Evolutionary conservation across 2,797 vertebrate species (phyloP).

Genomic region (Potorous gilbertii): DNA sequence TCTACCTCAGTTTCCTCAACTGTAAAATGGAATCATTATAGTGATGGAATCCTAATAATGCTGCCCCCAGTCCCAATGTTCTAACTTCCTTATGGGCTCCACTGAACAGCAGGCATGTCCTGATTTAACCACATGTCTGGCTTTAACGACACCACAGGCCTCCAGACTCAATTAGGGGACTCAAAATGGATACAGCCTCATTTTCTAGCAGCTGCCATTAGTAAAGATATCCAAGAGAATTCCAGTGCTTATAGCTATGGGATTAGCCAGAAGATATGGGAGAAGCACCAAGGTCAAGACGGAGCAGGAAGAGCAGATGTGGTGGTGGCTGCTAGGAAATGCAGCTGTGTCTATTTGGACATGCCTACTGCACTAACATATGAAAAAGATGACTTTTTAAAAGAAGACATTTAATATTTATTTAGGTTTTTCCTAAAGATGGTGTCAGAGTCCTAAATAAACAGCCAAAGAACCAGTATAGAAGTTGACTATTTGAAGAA

Average conservation of each 20-base stretch:
- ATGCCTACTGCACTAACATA: not conserved
- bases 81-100: no score
- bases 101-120: no score
- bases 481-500: conserved; percentile 55
- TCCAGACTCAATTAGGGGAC: not conserved
- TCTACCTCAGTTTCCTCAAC: not conserved
- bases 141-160: no score
- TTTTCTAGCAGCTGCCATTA: not conserved
- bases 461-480: not conserved
- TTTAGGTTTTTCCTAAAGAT: not conserved
- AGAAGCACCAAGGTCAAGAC: not conserved
- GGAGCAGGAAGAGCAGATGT: not conserved
- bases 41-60: no score
- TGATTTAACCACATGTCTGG: no score
- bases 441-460: not conserved
- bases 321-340: not conserved
- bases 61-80: no score
- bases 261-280: not conserved
- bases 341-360: not conserved
- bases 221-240: not conserved
- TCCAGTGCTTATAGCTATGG: not conserved
- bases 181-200: not conserved
- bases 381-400: not conserved
- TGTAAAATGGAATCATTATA: not conserved
- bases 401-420: not conserved